phyloP scores from a whole-genome alignment of 2,888 invertebrate species.

The Theretra japonica region DNA sequence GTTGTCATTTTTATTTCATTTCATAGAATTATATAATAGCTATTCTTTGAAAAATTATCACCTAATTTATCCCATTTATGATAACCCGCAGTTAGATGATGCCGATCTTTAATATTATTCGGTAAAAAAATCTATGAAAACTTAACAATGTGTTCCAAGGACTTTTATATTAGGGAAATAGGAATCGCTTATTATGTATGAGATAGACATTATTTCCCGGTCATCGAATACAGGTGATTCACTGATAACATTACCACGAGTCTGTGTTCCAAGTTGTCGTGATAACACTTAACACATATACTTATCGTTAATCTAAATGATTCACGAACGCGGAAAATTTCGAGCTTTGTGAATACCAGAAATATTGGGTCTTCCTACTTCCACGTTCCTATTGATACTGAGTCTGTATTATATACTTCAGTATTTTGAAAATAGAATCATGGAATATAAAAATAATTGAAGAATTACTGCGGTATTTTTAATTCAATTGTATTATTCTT shows the following conservation, averaged over 20 bases:
- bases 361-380: conserved; percentile 13
- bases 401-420: background rate
- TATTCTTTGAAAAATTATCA: too few species aligned
- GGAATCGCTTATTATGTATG: background rate
- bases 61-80: too few species aligned
- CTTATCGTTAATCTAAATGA: conserved; percentile 13
- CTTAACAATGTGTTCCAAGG: background rate
- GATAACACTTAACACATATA: conserved; percentile 17
- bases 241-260: background rate
- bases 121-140: too few species aligned
- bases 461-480: too few species aligned
- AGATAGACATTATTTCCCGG: background rate
- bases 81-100: too few species aligned
- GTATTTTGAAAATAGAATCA: background rate
- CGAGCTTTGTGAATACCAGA: conserved; percentile 2
- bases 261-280: background rate
- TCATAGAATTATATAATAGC: too few species aligned
- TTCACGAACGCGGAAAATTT: conserved; percentile 20
- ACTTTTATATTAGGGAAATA: background rate
- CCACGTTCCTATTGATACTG: background rate
- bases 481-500: background rate
- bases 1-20: too few species aligned
- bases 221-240: background rate
- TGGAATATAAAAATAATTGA: background rate
- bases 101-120: too few species aligned